Percentiles rank a stretch among this genome's conserved stretches.
These are phyloP conservation scores for Hydrozoanthus tunicans DNA, from an alignment of 64 coral and sea anemone species.

Conservation along the genomic window DNA sequence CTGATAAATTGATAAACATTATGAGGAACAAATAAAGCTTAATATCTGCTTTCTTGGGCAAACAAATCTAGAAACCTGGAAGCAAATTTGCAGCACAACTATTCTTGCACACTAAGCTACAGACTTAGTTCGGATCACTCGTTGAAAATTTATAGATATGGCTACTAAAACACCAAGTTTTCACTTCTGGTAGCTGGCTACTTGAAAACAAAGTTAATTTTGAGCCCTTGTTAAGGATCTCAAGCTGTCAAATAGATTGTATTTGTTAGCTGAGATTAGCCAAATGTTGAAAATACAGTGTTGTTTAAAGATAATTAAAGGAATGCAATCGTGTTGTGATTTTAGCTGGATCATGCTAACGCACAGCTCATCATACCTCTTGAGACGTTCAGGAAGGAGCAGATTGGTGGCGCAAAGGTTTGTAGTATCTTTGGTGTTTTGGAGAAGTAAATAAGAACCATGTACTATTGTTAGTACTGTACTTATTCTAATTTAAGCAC, in stretches of 20 bases:
- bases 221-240: not conserved
- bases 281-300: not conserved
- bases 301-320: not conserved
- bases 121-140: not conserved
- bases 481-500: too few relatives aligned
- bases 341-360: conserved; percentile 85
- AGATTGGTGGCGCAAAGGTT: conserved; percentile 97
- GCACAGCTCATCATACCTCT: conserved; percentile 86
- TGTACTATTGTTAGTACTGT: too few relatives aligned
- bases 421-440: not conserved
- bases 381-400: conserved; percentile 92
- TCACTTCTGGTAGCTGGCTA: conserved; percentile 9
- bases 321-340: not conserved
- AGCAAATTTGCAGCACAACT: conserved; percentile 1
- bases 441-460: too few relatives aligned
- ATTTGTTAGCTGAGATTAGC: not conserved
- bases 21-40: too few relatives aligned
- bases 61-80: not conserved
- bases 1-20: too few relatives aligned
- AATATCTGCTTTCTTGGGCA: too few relatives aligned
- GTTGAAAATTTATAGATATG: conserved; percentile 6
- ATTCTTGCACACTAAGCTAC: not conserved
- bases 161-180: not conserved
- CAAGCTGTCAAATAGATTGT: not conserved
- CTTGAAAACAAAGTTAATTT: conserved; percentile 11